A percentile compares a stretch with the other conserved stretches of the same genome.
phyloP scores from a whole-genome alignment of 53 echinoderm and acorn worm species.

The Luidia sarsii region DNA sequence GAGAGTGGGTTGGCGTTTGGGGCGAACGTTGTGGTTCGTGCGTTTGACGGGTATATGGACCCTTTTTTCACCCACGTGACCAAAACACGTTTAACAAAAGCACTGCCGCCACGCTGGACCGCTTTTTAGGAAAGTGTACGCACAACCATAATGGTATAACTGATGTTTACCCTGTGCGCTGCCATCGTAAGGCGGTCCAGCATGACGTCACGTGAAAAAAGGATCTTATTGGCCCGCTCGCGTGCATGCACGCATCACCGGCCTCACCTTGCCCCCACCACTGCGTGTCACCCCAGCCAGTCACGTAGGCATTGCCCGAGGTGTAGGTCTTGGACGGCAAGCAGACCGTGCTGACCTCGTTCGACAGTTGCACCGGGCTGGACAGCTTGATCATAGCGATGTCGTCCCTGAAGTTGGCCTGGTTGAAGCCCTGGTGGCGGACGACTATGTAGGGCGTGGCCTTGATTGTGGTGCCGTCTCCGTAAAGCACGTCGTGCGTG shows the following conservation, averaged over 20 bases:
- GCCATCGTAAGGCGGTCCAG: no score
- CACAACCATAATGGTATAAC: no score
- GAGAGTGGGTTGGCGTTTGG: no score
- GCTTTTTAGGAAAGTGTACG: no score
- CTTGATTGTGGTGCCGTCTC: background rate
- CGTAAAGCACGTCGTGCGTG: background rate
- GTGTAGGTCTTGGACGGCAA: constrained; percentile 57
- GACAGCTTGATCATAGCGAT: constrained; percentile 65
- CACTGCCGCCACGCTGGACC: background rate
- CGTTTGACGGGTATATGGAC: background rate
- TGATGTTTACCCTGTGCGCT: no score
- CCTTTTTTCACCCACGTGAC: no score
- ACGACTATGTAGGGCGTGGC: background rate
- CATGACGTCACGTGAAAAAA: no score
- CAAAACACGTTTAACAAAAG: background rate
- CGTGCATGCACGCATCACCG: background rate
- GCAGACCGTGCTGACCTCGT: constrained; percentile 60
- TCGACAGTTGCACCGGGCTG: constrained; percentile 25
- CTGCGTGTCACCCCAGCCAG: constrained; percentile 82
- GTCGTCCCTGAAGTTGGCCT: background rate
- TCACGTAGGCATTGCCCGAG: constrained; percentile 61
- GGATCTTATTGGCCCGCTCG: background rate
- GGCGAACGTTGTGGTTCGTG: background rate
- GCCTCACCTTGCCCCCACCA: constrained; percentile 28
- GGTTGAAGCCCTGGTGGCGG: background rate